These are phyloP conservation scores for Dicyrtoma fusca DNA, from an alignment of 2,888 invertebrate genomes.

Conservation along the genomic window DNA sequence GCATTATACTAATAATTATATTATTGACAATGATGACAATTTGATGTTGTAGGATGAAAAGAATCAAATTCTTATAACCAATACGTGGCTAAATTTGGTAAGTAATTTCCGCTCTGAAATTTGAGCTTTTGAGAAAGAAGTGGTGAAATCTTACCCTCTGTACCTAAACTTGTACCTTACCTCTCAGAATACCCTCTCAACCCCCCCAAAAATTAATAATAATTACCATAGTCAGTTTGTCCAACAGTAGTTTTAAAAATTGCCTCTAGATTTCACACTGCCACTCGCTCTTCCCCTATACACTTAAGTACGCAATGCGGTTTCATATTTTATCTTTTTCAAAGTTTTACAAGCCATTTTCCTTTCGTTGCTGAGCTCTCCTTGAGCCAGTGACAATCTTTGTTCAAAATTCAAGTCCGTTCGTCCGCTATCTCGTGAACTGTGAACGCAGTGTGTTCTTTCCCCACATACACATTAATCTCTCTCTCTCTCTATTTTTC, in stretches of 20 bases:
- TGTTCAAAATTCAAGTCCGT: not conserved
- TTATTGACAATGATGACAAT: constrained; percentile 29
- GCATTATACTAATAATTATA: not conserved
- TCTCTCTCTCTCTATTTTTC: constrained; percentile 1
- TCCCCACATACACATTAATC: constrained; percentile 1
- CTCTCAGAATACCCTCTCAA: not conserved
- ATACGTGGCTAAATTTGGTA: constrained; percentile 68
- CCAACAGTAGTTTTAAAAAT: too few relatives aligned
- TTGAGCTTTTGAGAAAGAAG: constrained; percentile 33
- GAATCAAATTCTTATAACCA: constrained; percentile 67
- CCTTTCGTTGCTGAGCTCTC: not conserved
- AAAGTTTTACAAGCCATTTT: not conserved
- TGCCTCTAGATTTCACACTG: too few relatives aligned
- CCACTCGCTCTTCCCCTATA: too few relatives aligned
- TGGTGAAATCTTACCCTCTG: constrained; percentile 33
- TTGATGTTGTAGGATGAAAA: constrained; percentile 65
- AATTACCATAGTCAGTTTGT: too few relatives aligned
- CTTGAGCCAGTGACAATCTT: constrained; percentile 8
- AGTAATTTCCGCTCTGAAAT: constrained; percentile 58
- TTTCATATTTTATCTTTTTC: not conserved
- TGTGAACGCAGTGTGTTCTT: constrained; percentile 18
- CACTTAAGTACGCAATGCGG: too few relatives aligned
- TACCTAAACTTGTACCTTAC: not conserved
- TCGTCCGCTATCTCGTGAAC: not conserved
- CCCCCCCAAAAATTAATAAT: too few relatives aligned